phyloP scores from a whole-genome alignment of 1,140 invertebrate genomes.

The Adoxophyes honmai region DNA sequence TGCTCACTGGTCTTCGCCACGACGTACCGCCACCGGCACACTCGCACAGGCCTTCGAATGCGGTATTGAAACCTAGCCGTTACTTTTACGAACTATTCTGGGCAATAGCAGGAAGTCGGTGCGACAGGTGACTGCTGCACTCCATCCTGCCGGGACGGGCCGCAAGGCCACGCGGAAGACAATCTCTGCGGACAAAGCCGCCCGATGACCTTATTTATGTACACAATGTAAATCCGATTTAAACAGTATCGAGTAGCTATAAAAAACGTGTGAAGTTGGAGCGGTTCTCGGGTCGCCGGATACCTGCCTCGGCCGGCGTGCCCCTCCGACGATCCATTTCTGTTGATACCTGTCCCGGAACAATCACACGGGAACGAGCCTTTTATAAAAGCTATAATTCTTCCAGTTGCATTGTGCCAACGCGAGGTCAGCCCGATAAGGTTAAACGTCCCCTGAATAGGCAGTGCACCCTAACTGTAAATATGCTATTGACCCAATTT shows the following conservation, averaged over 20 bases:
- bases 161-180: slow-evolving; percentile 68
- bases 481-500: slow-evolving; percentile 19
- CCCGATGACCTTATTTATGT: slow-evolving; percentile 49
- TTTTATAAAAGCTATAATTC: slow-evolving; percentile 13
- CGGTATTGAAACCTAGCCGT: not conserved
- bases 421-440: slow-evolving; percentile 33
- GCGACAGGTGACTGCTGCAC: not conserved
- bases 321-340: slow-evolving; percentile 43
- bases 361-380: slow-evolving; percentile 60
- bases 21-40: not conserved
- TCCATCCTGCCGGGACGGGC: slow-evolving; percentile 10
- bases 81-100: not conserved
- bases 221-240: slow-evolving; percentile 34
- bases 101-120: slow-evolving; percentile 5
- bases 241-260: slow-evolving; percentile 21
- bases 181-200: slow-evolving; percentile 64
- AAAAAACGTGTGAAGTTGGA: slow-evolving; percentile 44
- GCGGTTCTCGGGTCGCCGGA: slow-evolving; percentile 34
- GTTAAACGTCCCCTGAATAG: slow-evolving; percentile 17
- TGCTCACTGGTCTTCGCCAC: slow-evolving; percentile 5
- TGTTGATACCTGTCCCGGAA: slow-evolving; percentile 46
- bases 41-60: not conserved
- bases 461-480: slow-evolving; percentile 1
- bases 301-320: slow-evolving; percentile 59
- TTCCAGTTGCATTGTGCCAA: slow-evolving; percentile 21